A percentile compares a stretch with the other conserved stretches of the same genome.
phyloP scores from a whole-genome alignment of 2,888 invertebrate genomes.

The Andrena chrysosceles region DNA sequence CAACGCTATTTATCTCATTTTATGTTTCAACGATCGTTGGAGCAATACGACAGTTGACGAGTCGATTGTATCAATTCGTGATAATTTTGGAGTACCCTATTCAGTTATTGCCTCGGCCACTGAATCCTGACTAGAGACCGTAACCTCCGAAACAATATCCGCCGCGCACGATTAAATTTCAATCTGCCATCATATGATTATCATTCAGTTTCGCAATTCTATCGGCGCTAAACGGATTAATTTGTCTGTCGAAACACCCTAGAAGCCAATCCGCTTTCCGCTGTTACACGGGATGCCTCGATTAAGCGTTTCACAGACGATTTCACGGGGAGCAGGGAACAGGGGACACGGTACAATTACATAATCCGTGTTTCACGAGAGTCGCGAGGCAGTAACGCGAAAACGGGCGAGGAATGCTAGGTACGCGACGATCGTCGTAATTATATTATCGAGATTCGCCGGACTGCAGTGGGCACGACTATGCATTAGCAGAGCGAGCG shows the following conservation, averaged over 20 bases:
- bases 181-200: neutral
- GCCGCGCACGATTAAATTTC: neutral
- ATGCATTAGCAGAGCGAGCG: constrained; percentile 47
- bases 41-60: no score
- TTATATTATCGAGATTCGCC: constrained; percentile 64
- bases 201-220: neutral
- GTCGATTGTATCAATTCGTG: neutral
- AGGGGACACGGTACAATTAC: constrained; percentile 33
- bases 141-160: neutral
- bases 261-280: constrained; percentile 45
- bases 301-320: constrained; percentile 47
- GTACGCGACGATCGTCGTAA: constrained; percentile 50
- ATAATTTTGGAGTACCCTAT: neutral
- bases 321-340: constrained; percentile 29
- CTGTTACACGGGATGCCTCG: constrained; percentile 31
- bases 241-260: constrained; percentile 5
- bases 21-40: neutral
- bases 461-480: constrained; percentile 34
- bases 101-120: neutral
- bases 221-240: constrained; percentile 23
- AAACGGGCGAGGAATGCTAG: constrained; percentile 34
- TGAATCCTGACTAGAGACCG: neutral
- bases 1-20: neutral
- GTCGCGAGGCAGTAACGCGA: constrained; percentile 22
- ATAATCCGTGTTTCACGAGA: constrained; percentile 61